Conservation (phyloP, 2,113 vertebrate species). For the Chelonoidis abingdonii region DNA sequence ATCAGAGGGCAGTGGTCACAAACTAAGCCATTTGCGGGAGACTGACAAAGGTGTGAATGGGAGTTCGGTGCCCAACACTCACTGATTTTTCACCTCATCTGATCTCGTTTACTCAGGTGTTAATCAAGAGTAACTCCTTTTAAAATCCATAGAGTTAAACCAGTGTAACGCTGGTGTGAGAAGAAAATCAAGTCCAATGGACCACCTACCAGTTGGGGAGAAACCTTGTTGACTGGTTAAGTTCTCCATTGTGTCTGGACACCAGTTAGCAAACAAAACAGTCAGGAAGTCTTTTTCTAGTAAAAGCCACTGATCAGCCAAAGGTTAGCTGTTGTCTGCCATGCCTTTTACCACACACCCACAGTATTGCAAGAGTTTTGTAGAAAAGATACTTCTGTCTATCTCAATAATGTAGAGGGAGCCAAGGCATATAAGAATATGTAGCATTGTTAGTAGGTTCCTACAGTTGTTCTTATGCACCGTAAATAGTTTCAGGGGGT, state of each 20-base stretch:
- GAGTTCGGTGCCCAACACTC: not conserved
- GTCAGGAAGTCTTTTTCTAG: conserved; percentile 2
- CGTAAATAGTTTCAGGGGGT: not conserved
- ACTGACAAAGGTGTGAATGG: not conserved
- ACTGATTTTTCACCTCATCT: not conserved
- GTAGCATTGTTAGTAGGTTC: not conserved
- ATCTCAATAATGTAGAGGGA: not conserved
- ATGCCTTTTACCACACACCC: not conserved
- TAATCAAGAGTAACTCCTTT: not conserved
- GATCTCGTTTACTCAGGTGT: not conserved
- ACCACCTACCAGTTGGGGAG: not conserved
- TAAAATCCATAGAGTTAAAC: not conserved
- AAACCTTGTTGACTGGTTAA: not conserved
- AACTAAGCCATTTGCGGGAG: not conserved
- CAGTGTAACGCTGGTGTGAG: rapidly evolving
- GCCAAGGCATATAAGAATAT: not conserved
- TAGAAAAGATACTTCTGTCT: not conserved
- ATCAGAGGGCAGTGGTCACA: not conserved
- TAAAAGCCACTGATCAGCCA: conserved; percentile 33
- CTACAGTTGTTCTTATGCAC: not conserved
- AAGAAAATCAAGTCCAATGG: not conserved
- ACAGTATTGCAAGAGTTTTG: not conserved
- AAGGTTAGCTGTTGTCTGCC: not conserved
- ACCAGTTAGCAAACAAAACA: conserved; percentile 32
- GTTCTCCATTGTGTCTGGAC: not conserved